Percentiles rank a stretch among this genome's conserved stretches.
Conservation (phyloP, 2,113 vertebrate genomes). For the Turdus rufiventris region DNA sequence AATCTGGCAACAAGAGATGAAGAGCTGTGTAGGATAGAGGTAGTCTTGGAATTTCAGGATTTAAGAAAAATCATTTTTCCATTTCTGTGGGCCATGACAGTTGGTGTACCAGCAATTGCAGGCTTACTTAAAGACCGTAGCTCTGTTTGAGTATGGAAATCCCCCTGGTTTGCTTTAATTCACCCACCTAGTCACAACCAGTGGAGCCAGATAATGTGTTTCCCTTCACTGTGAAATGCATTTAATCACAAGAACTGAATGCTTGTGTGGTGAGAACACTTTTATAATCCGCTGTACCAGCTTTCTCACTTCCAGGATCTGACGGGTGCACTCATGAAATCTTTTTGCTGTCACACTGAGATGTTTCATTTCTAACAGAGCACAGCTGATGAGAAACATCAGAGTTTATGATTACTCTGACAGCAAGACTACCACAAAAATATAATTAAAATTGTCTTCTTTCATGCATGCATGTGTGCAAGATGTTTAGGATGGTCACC, state of each 20-base stretch:
- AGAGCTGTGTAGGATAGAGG: not conserved
- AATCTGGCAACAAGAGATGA: not conserved
- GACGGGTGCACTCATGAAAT: not conserved
- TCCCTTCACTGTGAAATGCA: not conserved
- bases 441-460: not conserved
- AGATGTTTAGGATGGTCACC: not conserved
- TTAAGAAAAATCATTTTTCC: not conserved
- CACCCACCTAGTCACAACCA: not conserved
- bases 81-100: not conserved
- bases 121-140: not conserved
- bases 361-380: slow-evolving; percentile 22
- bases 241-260: not conserved
- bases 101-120: not conserved
- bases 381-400: slow-evolving; percentile 11
- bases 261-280: not conserved
- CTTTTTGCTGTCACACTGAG: slow-evolving; percentile 26
- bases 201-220: not conserved
- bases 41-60: not conserved
- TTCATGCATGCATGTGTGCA: not conserved
- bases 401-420: slow-evolving; percentile 9
- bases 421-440: not conserved
- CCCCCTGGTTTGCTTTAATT: not conserved
- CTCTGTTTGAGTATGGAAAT: not conserved
- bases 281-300: slow-evolving; percentile 3
- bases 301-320: slow-evolving; percentile 28